These are phyloP conservation scores for Antheraea mylitta DNA, from an alignment of 1,140 invertebrate species.

Conservation along the genomic window DNA sequence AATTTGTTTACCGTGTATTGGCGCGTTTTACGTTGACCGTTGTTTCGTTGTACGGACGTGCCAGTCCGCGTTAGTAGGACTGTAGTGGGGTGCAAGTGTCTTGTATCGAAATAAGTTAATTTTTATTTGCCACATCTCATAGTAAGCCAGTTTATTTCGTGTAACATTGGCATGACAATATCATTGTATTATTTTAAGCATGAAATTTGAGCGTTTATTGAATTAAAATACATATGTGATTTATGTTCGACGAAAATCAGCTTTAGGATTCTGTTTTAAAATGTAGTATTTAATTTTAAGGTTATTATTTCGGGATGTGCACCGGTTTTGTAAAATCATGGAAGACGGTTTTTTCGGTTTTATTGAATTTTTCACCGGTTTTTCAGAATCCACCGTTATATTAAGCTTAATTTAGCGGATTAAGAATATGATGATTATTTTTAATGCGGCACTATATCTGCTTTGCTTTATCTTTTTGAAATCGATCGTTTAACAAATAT, in stretches of 20 bases:
- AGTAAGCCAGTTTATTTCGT: background rate
- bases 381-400: background rate
- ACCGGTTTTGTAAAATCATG: constrained; percentile 3
- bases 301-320: background rate
- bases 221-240: constrained; percentile 4
- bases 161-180: constrained; percentile 2
- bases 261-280: background rate
- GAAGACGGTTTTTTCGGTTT: background rate
- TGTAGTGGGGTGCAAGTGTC: constrained; percentile 5
- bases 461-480: background rate
- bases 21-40: background rate
- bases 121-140: constrained; percentile 35
- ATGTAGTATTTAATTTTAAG: background rate
- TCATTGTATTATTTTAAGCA: constrained; percentile 29
- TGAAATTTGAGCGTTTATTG: constrained; percentile 2
- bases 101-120: constrained; percentile 17
- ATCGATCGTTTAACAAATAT: background rate
- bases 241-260: background rate
- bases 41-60: background rate
- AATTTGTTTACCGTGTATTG: background rate
- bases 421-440: background rate
- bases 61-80: constrained; percentile 3
- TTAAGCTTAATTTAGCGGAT: background rate
- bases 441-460: background rate
- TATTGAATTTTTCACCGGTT: background rate